Conservation (phyloP, 2,797 vertebrate species). For the Chromobotia macracanthus region DNA sequence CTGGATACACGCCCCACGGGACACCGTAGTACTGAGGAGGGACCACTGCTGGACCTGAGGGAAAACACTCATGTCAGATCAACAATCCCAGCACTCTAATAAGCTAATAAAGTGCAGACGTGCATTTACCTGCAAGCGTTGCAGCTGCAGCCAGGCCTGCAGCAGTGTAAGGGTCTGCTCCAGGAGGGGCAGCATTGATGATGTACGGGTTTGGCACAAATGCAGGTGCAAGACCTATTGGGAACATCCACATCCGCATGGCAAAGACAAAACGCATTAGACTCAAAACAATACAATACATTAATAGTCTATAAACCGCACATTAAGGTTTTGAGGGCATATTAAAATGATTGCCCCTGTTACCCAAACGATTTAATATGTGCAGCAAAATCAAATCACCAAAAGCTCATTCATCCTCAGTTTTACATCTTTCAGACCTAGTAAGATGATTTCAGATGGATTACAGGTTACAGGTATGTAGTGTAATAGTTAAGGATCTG, state of each 20-base stretch:
- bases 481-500: no score
- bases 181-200: conserved; percentile 94
- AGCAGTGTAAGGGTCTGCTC: conserved; percentile 94
- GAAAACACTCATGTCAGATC: neutral
- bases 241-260: neutral
- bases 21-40: conserved; percentile 97
- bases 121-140: conserved; percentile 85
- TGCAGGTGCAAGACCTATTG: conserved; percentile 93
- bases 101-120: neutral
- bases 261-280: neutral
- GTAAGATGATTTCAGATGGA: no score
- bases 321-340: no score
- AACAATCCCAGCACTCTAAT: conserved; percentile 38
- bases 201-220: conserved; percentile 99
- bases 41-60: conserved; percentile 91
- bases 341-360: neutral
- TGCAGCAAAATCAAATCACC: conserved; percentile 23
- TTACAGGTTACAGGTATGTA: no score
- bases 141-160: conserved; percentile 94
- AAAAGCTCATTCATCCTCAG: no score
- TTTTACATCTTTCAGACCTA: no score
- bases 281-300: neutral
- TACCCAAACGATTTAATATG: no score
- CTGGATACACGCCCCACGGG: conserved; percentile 97
- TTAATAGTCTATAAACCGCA: neutral